A percentile compares a stretch with the other conserved stretches of the same genome.
Evolutionary conservation across 2,888 invertebrate species (phyloP).

Genomic region (Lysandra coridon): DNA sequence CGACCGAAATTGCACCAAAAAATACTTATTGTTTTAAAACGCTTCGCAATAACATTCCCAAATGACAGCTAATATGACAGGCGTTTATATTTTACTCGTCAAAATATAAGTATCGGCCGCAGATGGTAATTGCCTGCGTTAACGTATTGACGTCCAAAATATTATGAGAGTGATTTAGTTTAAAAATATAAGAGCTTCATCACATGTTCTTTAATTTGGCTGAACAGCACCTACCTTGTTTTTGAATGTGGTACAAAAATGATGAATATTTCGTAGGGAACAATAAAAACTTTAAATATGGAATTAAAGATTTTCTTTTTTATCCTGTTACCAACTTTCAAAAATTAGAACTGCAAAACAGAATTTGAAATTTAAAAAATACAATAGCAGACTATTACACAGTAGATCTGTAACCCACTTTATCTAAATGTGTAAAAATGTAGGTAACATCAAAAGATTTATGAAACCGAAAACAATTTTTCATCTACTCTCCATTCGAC

Average conservation of each 20-base stretch:
- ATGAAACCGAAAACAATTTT: not conserved
- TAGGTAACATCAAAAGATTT: not conserved
- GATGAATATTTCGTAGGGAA: no score
- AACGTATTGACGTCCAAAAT: constrained; percentile 5
- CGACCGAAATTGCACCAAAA: constrained; percentile 51
- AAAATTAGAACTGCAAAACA: not conserved
- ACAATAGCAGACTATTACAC: not conserved
- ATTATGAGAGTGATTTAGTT: not conserved
- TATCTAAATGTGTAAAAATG: not conserved
- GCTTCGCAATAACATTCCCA: constrained; percentile 38
- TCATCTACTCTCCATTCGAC: not conserved
- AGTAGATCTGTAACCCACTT: not conserved
- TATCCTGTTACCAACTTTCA: not conserved
- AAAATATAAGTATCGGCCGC: constrained; percentile 11
- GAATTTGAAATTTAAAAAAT: not conserved
- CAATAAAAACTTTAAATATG: no score
- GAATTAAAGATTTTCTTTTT: not conserved
- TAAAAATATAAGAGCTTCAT: not conserved
- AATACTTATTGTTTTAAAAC: constrained; percentile 53
- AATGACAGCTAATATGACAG: constrained; percentile 37
- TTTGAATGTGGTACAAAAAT: no score
- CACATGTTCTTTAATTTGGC: no score
- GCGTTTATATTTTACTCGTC: constrained; percentile 21
- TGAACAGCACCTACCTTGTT: no score
- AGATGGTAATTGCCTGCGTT: constrained; percentile 18